Conservation (phyloP, 2,113 vertebrate species). For the Artemisiospiza belli region DNA sequence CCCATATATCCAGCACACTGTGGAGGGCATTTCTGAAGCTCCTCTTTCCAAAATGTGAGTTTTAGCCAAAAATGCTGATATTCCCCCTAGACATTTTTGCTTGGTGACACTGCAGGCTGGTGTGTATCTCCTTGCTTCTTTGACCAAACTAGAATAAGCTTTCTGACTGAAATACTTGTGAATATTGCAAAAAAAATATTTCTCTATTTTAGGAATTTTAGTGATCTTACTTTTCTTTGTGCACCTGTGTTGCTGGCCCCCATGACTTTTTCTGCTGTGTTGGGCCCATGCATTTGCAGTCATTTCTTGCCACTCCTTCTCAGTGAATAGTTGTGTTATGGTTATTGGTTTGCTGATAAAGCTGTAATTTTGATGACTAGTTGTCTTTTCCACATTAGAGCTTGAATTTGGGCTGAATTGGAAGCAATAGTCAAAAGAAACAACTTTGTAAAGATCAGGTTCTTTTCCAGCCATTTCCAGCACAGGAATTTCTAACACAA, state of each 20-base stretch:
- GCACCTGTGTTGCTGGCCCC: accelerated
- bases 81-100: background rate
- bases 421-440: background rate
- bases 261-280: background rate
- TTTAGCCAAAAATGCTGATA: background rate
- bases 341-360: background rate
- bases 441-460: background rate
- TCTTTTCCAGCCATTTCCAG: background rate
- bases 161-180: background rate
- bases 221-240: background rate
- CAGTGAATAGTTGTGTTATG: background rate
- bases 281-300: background rate
- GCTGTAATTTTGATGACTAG: background rate
- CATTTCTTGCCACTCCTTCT: background rate
- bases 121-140: background rate
- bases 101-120: background rate
- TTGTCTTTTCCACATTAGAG: background rate
- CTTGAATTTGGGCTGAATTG: background rate
- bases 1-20: background rate
- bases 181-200: background rate
- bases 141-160: background rate
- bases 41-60: background rate
- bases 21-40: background rate
- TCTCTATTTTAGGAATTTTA: background rate
- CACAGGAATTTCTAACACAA: background rate